Evolutionary conservation across 2,113 vertebrate species (phyloP), one percentile per base, ranked within the genome.

Genomic region (Zapus hudsonius): DNA sequence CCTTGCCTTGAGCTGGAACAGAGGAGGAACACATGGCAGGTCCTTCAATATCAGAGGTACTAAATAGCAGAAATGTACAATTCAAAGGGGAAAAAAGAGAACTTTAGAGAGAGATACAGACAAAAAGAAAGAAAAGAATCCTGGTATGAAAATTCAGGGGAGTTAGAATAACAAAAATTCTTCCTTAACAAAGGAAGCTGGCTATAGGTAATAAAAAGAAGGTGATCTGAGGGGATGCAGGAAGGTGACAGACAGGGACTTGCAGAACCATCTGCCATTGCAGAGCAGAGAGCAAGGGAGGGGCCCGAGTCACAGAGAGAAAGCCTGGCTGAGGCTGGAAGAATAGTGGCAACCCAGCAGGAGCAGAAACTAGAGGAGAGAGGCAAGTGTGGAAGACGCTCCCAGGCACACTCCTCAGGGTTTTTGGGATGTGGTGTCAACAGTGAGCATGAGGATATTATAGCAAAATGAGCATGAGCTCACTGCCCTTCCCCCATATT

Each of bases 281-380:
- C 1, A 19, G n/a, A 52, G 74, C 3, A 0, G 22, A 23, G 16
- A 1, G 25, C 5, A 19, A 11, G 33, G 16, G 6, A 66, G 44
- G 29, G 22, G 38, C 38, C 38, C 33, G 17, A 13, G 3, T 5
- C 10, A 0, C 8, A 4, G 27, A 4, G n/a, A 11, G 40, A 4
- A 44, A n/a, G 36, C 8, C 17, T 19, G 17, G 29, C 75, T 40
- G 57, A 47, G 55, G 67, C 20, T 33, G 17, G n/a, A 12, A 33
- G 55, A 36, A n/a, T 17, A 42, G 55, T 15, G 20, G 7, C 6
- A 38, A 3, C 3, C 44, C 90, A 13, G 7, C 6, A 19, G 61
- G 40, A 27, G 13, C 63, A 16, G 36, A 5, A 8, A 47, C 52
- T 23, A 13, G 47, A 42, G 33, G 19, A 79, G 31, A 63, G 12